Evolutionary conservation across 2,888 invertebrate species (phyloP), one percentile per base, ranked within the genome.

Genomic region (Gandaritis pyraliata): DNA sequence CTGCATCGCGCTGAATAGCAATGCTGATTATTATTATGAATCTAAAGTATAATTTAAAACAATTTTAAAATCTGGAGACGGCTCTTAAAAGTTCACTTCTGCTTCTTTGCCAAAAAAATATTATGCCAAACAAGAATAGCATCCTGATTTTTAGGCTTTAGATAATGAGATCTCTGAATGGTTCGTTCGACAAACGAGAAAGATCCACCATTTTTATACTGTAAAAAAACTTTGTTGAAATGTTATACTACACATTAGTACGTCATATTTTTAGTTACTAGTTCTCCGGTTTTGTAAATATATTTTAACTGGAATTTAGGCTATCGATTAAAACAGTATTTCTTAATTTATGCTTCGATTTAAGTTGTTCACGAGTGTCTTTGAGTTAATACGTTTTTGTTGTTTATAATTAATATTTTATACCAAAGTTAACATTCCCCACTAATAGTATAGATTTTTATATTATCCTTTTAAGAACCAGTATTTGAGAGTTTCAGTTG

Each of bases 341-440:
- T 82, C 82, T 80, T 91, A 91, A 92, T 90, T 92, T 92, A 92
- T 92, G 81, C 82, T 85, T 88, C 68, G 81, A 83, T 87, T 73
- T 91, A 90, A 90, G 89, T 80, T 85, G 86, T 88, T 86, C 82
- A 80, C 76, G 87, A 86, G 82, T 88, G 85, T 86, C 83, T 88
- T 85, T 88, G 86, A 84, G 81, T 87, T 87, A 83, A 86, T 79
- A 88, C 82, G 88, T 91, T 91, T 69, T 89, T 90, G 91, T 92
- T 91, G 87, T 86, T 86, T 88, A 87, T 87, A 86, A 90, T 88
- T 91, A 90, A 90, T 90, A 90, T 91, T 91, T 91, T 92, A 94
- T 94, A 94, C 94, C 94, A 95, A 95, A 95, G 94, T 94, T 94
- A 94, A 94, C 94, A 95, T 94, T 95, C 94, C 94, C 94, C 93